Percentiles rank a stretch among this genome's conserved stretches.
Conservation (phyloP, 2,797 vertebrate species). For the Lacerta bilineata region DNA sequence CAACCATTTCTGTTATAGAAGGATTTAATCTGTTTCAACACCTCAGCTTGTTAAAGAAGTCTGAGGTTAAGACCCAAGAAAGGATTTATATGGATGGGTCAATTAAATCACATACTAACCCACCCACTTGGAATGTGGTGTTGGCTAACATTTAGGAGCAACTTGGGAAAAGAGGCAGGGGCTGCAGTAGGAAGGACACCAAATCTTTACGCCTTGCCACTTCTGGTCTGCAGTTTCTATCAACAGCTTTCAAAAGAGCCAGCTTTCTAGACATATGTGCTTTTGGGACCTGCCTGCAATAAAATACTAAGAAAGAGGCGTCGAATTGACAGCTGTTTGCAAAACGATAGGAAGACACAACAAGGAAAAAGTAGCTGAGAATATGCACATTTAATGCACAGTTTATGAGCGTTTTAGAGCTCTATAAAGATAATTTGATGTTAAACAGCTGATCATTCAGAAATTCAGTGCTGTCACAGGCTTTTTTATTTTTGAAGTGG, state of each 20-base stretch:
- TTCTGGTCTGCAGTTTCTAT: slow-evolving; percentile 3
- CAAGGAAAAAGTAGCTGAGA: slow-evolving; percentile 9
- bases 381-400: neutral
- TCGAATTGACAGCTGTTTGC: neutral
- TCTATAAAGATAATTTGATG: slow-evolving; percentile 40
- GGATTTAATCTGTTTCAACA: slow-evolving; percentile 64
- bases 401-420: slow-evolving; percentile 35
- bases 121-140: slow-evolving; percentile 9
- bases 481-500: slow-evolving; percentile 16
- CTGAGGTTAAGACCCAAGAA: slow-evolving; percentile 49
- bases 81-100: slow-evolving; percentile 52
- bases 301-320: slow-evolving; percentile 31
- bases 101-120: slow-evolving; percentile 47
- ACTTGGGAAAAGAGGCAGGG: neutral
- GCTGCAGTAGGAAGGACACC: neutral
- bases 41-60: slow-evolving; percentile 55
- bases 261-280: slow-evolving; percentile 48
- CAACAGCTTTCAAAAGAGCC: slow-evolving; percentile 33
- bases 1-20: slow-evolving; percentile 52
- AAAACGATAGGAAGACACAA: slow-evolving; percentile 34
- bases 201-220: neutral
- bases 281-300: slow-evolving; percentile 49
- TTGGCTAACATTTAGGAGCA: neutral
- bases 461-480: neutral
- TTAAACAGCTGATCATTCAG: slow-evolving; percentile 23